A percentile compares a stretch with the other conserved stretches of the same genome.
Conservation (phyloP, 1,140 invertebrate species). For the Lepidotrigona ventralis region DNA sequence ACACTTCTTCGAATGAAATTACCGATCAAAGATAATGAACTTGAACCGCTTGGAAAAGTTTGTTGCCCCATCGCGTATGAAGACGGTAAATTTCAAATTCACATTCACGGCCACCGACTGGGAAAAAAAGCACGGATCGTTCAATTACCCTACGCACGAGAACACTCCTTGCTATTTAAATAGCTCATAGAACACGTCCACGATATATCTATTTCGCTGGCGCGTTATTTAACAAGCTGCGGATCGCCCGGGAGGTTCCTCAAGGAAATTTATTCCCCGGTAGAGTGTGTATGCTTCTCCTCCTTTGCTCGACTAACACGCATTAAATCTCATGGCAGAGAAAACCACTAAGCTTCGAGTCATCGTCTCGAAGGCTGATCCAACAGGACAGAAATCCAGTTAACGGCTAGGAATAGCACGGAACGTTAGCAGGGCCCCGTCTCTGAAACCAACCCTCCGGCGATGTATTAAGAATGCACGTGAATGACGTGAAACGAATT, state of each 20-base stretch:
- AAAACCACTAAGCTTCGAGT: background rate
- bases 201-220: background rate
- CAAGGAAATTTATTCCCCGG: background rate
- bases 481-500: slow-evolving; percentile 71
- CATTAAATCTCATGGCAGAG: slow-evolving; percentile 1
- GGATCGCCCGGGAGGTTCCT: background rate
- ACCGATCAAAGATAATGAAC: too few relatives aligned
- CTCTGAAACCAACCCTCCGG: slow-evolving; percentile 48
- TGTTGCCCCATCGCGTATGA: too few relatives aligned
- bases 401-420: slow-evolving; percentile 27
- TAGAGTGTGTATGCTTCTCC: background rate
- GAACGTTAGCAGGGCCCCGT: background rate
- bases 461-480: slow-evolving; percentile 67
- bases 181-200: background rate
- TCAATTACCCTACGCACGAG: background rate
- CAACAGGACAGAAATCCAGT: slow-evolving; percentile 25
- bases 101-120: too few relatives aligned
- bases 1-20: too few relatives aligned
- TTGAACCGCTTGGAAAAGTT: too few relatives aligned
- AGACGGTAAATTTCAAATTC: too few relatives aligned
- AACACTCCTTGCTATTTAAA: background rate
- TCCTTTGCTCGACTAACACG: background rate
- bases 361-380: slow-evolving; percentile 5
- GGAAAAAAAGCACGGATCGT: background rate
- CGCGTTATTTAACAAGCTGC: background rate